Evolutionary conservation across 2,113 vertebrate species (phyloP), one percentile per base, ranked within the genome.

Genomic region (Neotoma lepida): DNA sequence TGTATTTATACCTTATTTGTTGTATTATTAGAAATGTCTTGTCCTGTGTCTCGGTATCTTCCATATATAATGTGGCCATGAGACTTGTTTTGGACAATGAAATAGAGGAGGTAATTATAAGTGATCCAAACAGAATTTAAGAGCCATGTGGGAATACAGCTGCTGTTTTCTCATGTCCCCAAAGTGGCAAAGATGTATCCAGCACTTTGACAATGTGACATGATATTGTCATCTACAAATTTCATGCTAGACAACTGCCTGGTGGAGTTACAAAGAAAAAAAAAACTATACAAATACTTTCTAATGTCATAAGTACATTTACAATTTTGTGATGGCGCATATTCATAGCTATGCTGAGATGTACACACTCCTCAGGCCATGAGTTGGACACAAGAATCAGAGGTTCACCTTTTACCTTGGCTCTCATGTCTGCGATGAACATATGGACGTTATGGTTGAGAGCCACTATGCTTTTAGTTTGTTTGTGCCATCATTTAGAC

Each of bases 21-120:
- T 96, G 3, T 54, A 17, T 64, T 85, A 12, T 78, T 76, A 95
- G 80, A 94, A 89, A 70, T 46, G 22, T 44, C 54, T 89, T 76
- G 6, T 86, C 26, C 18, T 46, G 71, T 91, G 7, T 90, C 20
- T n/a, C 54, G 87, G 18, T 20, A 9, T 30, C 28, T 71, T 15
- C 1, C 2, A 0, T n/a, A 22, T 24, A 9, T 78, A n/a, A 41
- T 4, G 93, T 91, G n/a, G 41, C 1, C 30, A 24, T 51, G 20
- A 58, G 56, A 91, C 68, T 86, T 94, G 44, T n/a, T 89, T 94
- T 46, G 33, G 14, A 22, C n/a, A 70, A 4, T 28, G n/a, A 70
- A 80, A 78, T 64, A 24, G 80, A 70, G 66, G 3, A 88, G 5
- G 6, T 90, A 74, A 61, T 89, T 90, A 35, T 41, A 44, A 49